Conservation (phyloP, 2,797 vertebrate species). For the Falco novaeseelandiae region DNA sequence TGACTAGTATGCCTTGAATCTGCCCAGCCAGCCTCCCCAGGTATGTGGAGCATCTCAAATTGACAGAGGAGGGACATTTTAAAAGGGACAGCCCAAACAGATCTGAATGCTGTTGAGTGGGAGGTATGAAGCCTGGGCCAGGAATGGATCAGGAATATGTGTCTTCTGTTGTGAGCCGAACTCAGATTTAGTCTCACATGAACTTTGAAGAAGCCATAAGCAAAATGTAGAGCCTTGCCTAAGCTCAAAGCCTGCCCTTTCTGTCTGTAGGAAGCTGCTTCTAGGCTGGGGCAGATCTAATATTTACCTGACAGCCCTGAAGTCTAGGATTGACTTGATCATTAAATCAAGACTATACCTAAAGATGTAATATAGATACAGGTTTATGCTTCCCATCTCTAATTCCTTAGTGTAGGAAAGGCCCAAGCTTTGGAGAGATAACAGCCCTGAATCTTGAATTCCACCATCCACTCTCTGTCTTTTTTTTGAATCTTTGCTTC, state of each 20-base stretch:
- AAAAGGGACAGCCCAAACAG: not conserved
- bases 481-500: not conserved
- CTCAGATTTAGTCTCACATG: not conserved
- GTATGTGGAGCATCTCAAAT: not conserved
- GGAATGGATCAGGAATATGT: not conserved
- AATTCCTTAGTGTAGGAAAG: not conserved
- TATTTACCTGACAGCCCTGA: not conserved
- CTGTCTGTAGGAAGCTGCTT: not conserved
- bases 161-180: not conserved
- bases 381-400: not conserved
- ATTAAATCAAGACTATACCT: not conserved
- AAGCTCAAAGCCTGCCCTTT: not conserved
- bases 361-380: not conserved
- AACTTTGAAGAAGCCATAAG: not conserved
- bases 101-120: not conserved
- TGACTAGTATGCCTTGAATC: not conserved
- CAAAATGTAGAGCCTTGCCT: not conserved
- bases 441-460: not conserved
- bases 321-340: not conserved
- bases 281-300: not conserved
- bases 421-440: not conserved
- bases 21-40: not conserved
- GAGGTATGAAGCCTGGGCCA: not conserved
- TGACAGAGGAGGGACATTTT: not conserved
- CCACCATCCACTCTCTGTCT: not conserved